Percentiles rank a stretch among this genome's conserved stretches.
Conservation (phyloP, 2,888 invertebrate genomes). For the Rhopalosiphum nymphaeae region DNA sequence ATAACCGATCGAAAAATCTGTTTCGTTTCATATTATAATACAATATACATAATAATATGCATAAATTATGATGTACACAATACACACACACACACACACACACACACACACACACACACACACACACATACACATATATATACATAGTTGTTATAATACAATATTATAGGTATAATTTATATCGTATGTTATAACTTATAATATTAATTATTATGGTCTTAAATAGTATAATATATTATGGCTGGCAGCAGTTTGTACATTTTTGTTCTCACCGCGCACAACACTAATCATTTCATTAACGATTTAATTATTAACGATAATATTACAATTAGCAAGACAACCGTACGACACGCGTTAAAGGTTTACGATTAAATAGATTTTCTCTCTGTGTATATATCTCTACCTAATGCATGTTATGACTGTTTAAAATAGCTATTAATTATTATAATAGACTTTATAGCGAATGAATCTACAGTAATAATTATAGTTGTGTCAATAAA, state of each 20-base stretch:
- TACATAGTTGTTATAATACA: background rate
- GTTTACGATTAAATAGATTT: background rate
- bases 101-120: background rate
- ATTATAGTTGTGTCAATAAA: background rate
- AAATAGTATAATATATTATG: background rate
- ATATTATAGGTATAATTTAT: background rate
- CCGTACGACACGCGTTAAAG: background rate
- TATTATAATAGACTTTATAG: background rate
- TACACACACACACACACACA: background rate
- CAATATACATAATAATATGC: background rate
- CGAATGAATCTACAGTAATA: background rate
- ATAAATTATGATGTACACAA: background rate
- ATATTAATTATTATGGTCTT: background rate
- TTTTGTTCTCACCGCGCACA: background rate
- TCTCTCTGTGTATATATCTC: background rate
- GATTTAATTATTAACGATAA: conserved; percentile 7
- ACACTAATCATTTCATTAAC: conserved; percentile 7
- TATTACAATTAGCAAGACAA: background rate
- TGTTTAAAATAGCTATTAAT: background rate
- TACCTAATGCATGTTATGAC: background rate
- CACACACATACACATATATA: no score
- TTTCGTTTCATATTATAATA: background rate
- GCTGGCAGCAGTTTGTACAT: background rate
- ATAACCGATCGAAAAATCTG: conserved; percentile 10
- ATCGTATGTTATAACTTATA: background rate